Conservation (phyloP, 2,113 vertebrate species). For the Neodon shergylaensis region DNA sequence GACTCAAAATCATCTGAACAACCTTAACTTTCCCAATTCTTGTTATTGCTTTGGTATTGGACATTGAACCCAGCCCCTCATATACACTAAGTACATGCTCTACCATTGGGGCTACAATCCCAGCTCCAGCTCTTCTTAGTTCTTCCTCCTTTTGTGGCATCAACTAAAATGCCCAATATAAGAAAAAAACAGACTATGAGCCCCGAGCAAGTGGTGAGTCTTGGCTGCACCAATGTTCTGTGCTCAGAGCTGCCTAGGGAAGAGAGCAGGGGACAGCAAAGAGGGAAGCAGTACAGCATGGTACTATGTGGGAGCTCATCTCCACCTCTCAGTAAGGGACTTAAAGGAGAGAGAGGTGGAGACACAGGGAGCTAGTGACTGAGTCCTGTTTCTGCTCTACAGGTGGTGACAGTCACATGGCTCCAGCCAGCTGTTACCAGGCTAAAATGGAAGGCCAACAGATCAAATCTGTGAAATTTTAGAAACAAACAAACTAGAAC, state of each 20-base stretch:
- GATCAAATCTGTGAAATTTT: not conserved
- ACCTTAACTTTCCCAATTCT: not conserved
- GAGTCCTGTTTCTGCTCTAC: not conserved
- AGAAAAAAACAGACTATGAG: not conserved
- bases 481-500: conserved; percentile 4
- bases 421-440: not conserved
- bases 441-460: not conserved
- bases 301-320: not conserved
- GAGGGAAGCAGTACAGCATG: not conserved
- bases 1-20: not conserved
- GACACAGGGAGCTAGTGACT: not conserved
- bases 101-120: not conserved
- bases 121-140: not conserved
- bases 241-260: not conserved
- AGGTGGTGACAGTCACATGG: rapidly evolving
- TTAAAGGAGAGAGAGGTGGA: not conserved
- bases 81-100: not conserved
- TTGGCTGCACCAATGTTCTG: not conserved
- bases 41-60: not conserved
- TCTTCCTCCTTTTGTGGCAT: not conserved
- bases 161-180: not conserved
- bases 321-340: not conserved
- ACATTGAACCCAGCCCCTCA: not conserved
- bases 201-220: not conserved
- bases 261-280: not conserved